Conservation (phyloP, 2,113 vertebrate genomes). For the Falcunculus frontatus region DNA sequence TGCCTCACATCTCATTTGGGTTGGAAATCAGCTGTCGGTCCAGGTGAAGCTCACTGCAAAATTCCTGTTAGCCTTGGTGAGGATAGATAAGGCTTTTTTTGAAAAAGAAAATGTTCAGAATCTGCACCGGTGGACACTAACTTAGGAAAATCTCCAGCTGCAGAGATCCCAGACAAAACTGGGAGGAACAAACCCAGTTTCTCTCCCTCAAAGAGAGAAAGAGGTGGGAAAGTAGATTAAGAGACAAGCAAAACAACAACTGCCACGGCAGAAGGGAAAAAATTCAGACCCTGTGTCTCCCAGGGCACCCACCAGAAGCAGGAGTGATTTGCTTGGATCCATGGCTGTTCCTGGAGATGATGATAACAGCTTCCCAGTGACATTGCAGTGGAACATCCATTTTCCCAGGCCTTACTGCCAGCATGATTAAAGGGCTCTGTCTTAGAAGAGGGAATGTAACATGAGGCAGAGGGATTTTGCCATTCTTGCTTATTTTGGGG, state of each 20-base stretch:
- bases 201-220: not conserved
- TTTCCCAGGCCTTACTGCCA: not conserved
- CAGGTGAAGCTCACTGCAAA: not conserved
- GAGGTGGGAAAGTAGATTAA: not conserved
- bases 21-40: not conserved
- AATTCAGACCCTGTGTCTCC: not conserved
- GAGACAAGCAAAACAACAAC: not conserved
- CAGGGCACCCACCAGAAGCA: not conserved
- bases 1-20: not conserved
- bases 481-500: not conserved
- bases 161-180: not conserved
- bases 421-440: not conserved
- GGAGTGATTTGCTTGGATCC: not conserved
- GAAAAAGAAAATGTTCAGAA: not conserved
- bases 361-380: not conserved
- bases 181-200: not conserved
- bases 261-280: accelerated
- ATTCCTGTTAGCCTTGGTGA: not conserved
- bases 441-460: not conserved
- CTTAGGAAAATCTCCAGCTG: not conserved
- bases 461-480: not conserved
- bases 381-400: not conserved
- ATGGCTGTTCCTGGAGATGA: not conserved
- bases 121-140: not conserved
- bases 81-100: not conserved